Conservation (phyloP, 2,113 vertebrate species). For the Octodon degus region DNA sequence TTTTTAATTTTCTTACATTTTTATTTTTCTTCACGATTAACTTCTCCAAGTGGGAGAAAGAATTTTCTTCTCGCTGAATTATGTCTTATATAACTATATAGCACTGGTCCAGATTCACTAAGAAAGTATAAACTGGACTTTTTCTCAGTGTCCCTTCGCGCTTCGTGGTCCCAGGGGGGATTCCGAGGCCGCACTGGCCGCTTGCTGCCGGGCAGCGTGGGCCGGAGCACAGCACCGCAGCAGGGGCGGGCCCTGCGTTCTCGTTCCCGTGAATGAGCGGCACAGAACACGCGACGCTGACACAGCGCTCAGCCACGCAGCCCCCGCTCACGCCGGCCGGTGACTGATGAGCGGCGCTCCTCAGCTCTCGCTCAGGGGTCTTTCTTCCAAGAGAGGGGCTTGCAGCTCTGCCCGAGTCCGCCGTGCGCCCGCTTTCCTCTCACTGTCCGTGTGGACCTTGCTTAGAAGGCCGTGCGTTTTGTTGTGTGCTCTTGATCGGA, state of each 20-base stretch:
- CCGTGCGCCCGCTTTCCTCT: too few species aligned
- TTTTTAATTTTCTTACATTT: background rate
- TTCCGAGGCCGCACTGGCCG: background rate
- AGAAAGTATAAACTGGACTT: background rate
- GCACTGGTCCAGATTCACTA: background rate
- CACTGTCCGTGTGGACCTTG: background rate
- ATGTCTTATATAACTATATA: background rate
- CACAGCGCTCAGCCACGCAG: background rate
- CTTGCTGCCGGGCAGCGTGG: background rate
- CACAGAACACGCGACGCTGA: background rate
- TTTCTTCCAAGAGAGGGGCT: background rate
- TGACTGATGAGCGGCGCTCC: background rate
- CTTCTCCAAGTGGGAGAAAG: slow-evolving; percentile 12
- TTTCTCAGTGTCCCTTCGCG: background rate
- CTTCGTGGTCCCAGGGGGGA: background rate
- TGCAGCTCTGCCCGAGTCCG: background rate
- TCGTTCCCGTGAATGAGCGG: background rate
- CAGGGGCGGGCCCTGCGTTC: background rate
- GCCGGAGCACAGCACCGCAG: background rate
- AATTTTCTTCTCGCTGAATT: background rate
- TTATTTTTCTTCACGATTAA: slow-evolving; percentile 37
- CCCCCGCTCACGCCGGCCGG: background rate
- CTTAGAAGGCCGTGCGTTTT: slow-evolving; percentile 29
- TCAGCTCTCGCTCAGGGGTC: background rate
- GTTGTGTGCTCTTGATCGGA: background rate